Conservation (phyloP, 2,888 invertebrate species). For the Agonopterix heracliana region DNA sequence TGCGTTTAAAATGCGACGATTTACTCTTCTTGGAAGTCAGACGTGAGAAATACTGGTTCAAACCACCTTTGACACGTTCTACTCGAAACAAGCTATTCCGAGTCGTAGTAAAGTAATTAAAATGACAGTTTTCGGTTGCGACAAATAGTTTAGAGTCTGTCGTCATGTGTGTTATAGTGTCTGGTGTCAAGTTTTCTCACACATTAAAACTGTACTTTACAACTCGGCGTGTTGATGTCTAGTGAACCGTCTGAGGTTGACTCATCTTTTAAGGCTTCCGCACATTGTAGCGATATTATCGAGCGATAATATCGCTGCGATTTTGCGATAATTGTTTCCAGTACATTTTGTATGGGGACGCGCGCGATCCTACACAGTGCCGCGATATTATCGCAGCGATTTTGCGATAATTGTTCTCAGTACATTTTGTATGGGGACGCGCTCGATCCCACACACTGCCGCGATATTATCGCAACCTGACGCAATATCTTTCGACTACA, state of each 20-base stretch:
- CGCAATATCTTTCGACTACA: too few species aligned
- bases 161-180: constrained; percentile 14
- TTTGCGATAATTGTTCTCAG: too few species aligned
- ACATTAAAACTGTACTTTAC: constrained; percentile 45
- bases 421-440: too few species aligned
- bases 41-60: constrained; percentile 40
- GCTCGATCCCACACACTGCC: too few species aligned
- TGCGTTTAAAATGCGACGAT: background rate
- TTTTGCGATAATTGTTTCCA: too few species aligned
- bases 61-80: constrained; percentile 53
- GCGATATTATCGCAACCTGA: too few species aligned
- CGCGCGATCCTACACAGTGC: too few species aligned
- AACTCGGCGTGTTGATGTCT: constrained; percentile 21
- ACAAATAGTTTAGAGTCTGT: constrained; percentile 3
- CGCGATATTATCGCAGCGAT: too few species aligned
- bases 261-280: too few species aligned
- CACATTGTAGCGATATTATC: too few species aligned
- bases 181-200: constrained; percentile 33
- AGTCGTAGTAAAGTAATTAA: constrained; percentile 48
- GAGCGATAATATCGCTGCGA: too few species aligned
- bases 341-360: too few species aligned
- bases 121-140: constrained; percentile 31
- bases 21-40: background rate
- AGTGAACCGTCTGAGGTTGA: constrained; percentile 32
- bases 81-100: constrained; percentile 34